Conservation (phyloP, 2,113 vertebrate species). For the Cryptomyrus ogoouensis region DNA sequence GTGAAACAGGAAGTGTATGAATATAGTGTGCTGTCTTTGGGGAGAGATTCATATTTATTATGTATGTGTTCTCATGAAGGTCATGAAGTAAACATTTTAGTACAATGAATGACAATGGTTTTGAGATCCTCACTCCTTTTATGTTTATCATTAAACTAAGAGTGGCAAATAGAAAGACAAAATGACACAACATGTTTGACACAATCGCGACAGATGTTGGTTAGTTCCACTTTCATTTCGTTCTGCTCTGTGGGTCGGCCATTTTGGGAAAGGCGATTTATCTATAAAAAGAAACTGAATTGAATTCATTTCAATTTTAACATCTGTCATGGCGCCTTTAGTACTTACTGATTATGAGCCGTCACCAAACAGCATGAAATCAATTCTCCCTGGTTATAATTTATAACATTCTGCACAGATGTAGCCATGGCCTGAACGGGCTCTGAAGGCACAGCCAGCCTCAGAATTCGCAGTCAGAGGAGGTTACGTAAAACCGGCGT, state of each 20-base stretch:
- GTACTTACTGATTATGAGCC: neutral
- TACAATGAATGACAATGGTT: constrained; percentile 9
- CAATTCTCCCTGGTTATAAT: neutral
- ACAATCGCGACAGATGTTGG: neutral
- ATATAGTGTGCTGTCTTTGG: constrained; percentile 31
- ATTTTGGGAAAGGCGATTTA: neutral
- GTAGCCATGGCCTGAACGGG: neutral
- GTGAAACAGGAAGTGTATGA: constrained; percentile 37
- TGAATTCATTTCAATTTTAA: neutral
- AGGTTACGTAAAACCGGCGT: too few relatives aligned
- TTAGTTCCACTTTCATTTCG: neutral
- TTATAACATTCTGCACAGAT: neutral
- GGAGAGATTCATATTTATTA: constrained; percentile 40
- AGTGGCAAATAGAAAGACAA: neutral
- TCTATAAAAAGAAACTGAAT: neutral
- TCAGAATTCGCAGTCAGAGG: too few relatives aligned
- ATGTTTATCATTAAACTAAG: neutral
- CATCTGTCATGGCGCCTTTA: neutral
- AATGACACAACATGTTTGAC: neutral
- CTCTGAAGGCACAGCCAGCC: neutral
- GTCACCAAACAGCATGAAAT: neutral
- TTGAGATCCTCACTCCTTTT: neutral
- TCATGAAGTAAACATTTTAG: constrained; percentile 37
- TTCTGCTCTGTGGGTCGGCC: neutral
- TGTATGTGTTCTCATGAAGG: constrained; percentile 7